Base-by-base conservation (phyloP, 2,797 vertebrate species). In the Enteromius unitaeniatus region DNA sequence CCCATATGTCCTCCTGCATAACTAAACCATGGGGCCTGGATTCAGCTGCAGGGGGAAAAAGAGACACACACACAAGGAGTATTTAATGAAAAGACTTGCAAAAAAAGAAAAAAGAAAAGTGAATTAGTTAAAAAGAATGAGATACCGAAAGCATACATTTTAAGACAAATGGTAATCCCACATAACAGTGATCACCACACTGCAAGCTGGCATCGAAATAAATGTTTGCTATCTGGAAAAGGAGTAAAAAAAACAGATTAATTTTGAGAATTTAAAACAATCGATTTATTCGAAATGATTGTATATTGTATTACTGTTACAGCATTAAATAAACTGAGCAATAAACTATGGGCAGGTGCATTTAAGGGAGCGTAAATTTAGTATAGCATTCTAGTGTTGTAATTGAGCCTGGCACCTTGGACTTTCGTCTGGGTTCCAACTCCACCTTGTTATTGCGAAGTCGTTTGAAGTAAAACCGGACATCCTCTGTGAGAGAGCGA, bases 131-230 rank as follows among this genome's bases (percentile, higher is more conserved):
- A 23, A 49, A 47, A 13, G 1, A 60, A 15, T 8, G 6, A 64
- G 19, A 40, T 65, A 34, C 49, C 85, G 85, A 3, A 3, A 79
- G 96, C 97, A 97, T 96, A 99, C 98, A 94, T 96, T 97, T 99
- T 88, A 96, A 94, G 47, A 99, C 92, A 94, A 99, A 99, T 81
- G 97, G 98, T 88, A 99, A 92, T 90, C 98, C 98, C 88, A 97
- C 95, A 86, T 99, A 99, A 95, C 98, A 99, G 82, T 95, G 96
- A 94, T 97, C 96, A 86, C 96, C 97, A 93, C 98, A 99, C 75
- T 97, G 96, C 88, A 98, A 95, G 91, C 96, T 92, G 91, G 98
- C 95, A 82, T 99, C 98, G 95, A 99, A 99, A 95, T 99, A 99
- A 96, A 99, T 95, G 95, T 99, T 99, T 92, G 97, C 98, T 87